Percentiles rank a stretch among this genome's conserved stretches.
These are phyloP conservation scores for Choloepus didactylus DNA, from an alignment of 2,797 vertebrate species.

Conservation along the genomic window DNA sequence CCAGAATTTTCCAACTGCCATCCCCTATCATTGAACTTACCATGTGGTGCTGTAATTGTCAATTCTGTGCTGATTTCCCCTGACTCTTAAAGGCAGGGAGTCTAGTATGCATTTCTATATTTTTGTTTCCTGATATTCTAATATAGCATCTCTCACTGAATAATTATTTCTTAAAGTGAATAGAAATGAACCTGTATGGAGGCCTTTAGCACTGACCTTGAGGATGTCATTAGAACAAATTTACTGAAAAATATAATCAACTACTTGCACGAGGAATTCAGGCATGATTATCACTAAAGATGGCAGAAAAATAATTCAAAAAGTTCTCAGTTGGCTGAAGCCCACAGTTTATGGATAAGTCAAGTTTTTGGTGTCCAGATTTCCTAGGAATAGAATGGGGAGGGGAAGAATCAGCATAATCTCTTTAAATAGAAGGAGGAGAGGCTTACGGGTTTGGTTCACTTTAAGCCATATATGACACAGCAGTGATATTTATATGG, in stretches of 20 bases:
- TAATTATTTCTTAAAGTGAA: slow-evolving; percentile 33
- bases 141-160: background rate
- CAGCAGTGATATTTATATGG: background rate
- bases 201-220: background rate
- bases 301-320: background rate
- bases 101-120: background rate
- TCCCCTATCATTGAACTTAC: background rate
- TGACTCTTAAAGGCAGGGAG: background rate
- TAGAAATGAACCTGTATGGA: slow-evolving; percentile 4
- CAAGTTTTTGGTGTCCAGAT: background rate
- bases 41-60: background rate
- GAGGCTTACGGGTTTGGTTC: background rate
- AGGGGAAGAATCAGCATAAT: background rate
- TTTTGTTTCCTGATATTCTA: background rate
- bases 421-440: background rate
- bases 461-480: background rate
- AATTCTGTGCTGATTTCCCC: background rate
- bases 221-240: background rate
- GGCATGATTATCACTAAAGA: background rate
- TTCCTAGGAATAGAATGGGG: background rate
- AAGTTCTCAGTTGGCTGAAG: background rate
- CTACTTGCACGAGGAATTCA: slow-evolving; percentile 23
- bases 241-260: background rate
- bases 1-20: background rate
- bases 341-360: background rate